Percentiles rank a stretch among this genome's conserved stretches.
Conservation (phyloP, 2,888 invertebrate genomes). For the Bembecia ichneumoniformis region DNA sequence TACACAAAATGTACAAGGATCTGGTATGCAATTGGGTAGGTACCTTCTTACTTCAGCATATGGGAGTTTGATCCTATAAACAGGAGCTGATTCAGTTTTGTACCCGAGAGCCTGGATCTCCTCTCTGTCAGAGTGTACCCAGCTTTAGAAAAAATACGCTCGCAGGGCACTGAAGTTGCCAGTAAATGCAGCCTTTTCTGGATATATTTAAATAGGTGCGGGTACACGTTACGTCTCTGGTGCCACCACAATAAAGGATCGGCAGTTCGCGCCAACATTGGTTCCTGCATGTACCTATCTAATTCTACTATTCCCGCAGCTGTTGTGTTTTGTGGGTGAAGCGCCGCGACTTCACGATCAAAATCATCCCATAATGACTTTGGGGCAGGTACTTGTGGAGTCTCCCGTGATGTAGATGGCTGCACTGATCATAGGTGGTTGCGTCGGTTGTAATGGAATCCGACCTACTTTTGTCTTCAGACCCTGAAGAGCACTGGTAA, state of each 20-base stretch:
- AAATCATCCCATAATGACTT: constrained; percentile 4
- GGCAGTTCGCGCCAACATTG: not conserved
- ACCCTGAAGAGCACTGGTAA: not conserved
- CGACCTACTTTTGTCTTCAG: not conserved
- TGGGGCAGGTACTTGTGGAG: no score
- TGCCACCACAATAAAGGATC: not conserved
- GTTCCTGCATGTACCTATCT: constrained; percentile 1
- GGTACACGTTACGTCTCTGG: not conserved
- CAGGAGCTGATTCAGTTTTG: no score
- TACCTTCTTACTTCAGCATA: no score
- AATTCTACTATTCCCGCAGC: constrained; percentile 3
- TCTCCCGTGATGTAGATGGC: no score
- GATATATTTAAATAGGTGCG: not conserved
- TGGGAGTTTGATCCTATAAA: no score
- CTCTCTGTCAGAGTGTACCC: no score
- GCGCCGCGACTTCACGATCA: constrained; percentile 1
- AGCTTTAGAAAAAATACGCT: not conserved
- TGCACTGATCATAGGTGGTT: no score
- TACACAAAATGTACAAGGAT: no score
- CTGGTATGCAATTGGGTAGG: no score
- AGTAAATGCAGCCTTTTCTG: not conserved
- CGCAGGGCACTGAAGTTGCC: not conserved
- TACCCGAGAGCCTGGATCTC: no score
- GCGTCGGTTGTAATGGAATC: no score
- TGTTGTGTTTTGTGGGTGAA: not conserved